A percentile compares a stretch with the other conserved stretches of the same genome.
Conservation (phyloP, 1,140 invertebrate species). For the Diabrotica virgifera region DNA sequence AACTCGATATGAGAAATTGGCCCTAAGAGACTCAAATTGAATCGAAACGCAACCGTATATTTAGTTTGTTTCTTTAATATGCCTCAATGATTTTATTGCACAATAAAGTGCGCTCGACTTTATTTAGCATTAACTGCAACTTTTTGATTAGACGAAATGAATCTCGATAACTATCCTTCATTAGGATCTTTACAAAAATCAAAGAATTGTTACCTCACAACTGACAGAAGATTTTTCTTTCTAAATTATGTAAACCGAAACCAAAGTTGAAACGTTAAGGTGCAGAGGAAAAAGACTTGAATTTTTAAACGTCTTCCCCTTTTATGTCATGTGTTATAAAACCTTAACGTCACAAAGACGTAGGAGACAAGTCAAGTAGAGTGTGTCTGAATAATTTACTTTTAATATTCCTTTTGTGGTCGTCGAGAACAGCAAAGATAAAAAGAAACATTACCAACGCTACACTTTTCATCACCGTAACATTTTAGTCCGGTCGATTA, state of each 20-base stretch:
- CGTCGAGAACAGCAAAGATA: neutral
- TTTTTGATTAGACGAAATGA: too few species aligned
- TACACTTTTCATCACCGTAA: neutral
- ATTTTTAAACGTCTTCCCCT: neutral
- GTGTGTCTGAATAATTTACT: conserved; percentile 2
- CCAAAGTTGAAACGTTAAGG: conserved; percentile 2
- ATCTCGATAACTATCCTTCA: too few species aligned
- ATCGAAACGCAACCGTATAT: too few species aligned
- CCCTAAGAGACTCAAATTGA: too few species aligned
- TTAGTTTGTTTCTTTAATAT: too few species aligned
- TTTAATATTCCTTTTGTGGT: conserved; percentile 3
- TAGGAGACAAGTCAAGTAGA: neutral
- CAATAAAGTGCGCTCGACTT: too few species aligned
- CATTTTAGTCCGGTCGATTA: too few species aligned
- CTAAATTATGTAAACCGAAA: neutral
- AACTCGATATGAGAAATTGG: too few species aligned
- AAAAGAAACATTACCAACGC: neutral
- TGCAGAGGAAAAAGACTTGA: neutral
- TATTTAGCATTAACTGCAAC: too few species aligned
- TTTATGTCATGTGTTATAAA: conserved; percentile 3
- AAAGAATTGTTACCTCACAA: too few species aligned
- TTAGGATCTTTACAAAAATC: too few species aligned
- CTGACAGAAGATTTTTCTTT: neutral
- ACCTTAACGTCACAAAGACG: conserved; percentile 2
- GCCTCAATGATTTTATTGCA: too few species aligned